Conservation (phyloP, 2,888 invertebrate genomes). For the Kuschelorhynchus macadamiae region DNA sequence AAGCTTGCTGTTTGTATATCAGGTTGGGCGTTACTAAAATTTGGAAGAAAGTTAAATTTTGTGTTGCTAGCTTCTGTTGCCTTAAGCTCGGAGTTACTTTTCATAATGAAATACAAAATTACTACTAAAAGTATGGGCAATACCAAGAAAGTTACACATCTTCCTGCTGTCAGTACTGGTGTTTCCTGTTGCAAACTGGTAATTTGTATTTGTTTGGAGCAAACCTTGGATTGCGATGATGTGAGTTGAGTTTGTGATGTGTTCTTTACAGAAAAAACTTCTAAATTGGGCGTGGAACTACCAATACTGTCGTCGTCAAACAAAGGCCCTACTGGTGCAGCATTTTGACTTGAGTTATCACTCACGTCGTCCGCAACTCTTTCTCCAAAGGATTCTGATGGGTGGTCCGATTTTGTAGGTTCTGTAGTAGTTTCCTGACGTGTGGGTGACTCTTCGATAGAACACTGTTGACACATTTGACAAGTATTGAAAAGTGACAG, state of each 20-base stretch:
- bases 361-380: conserved; percentile 30
- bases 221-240: neutral
- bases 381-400: conserved; percentile 31
- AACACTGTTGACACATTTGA: conserved; percentile 23
- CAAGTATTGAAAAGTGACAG: conserved; percentile 36
- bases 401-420: conserved; percentile 2
- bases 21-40: conserved; percentile 17
- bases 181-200: conserved; percentile 8
- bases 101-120: conserved; percentile 32
- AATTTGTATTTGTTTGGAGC: neutral
- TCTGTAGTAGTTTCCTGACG: neutral
- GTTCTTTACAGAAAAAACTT: conserved; percentile 35
- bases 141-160: conserved; percentile 14
- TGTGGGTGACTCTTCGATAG: conserved; percentile 9
- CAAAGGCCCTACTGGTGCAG: conserved; percentile 21
- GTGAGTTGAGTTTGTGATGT: neutral
- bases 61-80: neutral
- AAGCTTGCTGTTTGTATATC: neutral
- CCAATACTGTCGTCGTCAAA: conserved; percentile 32
- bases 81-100: neutral
- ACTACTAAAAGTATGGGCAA: conserved; percentile 18
- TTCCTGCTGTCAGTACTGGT: conserved; percentile 1
- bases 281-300: conserved; percentile 19
- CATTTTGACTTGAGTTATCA: conserved; percentile 19
- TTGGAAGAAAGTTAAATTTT: conserved; percentile 1